A percentile compares a stretch with the other conserved stretches of the same genome.
Evolutionary conservation across 2,113 vertebrate species (phyloP).

Genomic region (Rhinolophus sinicus): DNA sequence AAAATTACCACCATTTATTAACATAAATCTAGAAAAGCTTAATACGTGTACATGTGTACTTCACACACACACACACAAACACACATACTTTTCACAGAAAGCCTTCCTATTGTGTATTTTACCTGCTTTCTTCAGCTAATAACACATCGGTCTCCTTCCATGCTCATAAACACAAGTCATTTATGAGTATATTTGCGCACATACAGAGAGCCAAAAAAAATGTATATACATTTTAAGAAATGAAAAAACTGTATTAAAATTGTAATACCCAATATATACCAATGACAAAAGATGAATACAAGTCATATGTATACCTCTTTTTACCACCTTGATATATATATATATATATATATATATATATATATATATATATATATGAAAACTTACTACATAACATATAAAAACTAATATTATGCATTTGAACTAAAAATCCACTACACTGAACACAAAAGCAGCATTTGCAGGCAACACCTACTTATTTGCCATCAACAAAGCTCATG

Average conservation of each 20-base stretch:
- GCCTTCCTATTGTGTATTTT: not conserved
- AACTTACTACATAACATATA: not conserved
- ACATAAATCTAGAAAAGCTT: not conserved
- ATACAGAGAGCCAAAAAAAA: too few species aligned
- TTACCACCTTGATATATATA: too few species aligned
- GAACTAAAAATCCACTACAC: not conserved
- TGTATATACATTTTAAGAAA: too few species aligned
- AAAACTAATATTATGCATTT: not conserved
- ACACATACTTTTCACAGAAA: not conserved
- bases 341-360: too few species aligned
- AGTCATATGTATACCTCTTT: too few species aligned
- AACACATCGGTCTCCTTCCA: not conserved
- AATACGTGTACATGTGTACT: not conserved
- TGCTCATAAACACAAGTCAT: not conserved
- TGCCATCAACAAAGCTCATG: not conserved
- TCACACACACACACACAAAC: not conserved
- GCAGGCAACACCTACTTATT: not conserved
- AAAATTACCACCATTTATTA: not conserved
- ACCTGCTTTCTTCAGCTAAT: not conserved
- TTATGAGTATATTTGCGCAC: not conserved
- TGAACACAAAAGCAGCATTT: not conserved
- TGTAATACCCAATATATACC: too few species aligned
- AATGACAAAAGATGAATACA: too few species aligned
- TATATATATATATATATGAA: not conserved
- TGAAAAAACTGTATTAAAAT: too few species aligned